phyloP scores from a whole-genome alignment of 2,113 vertebrate genomes.

The Scolopax mira region DNA sequence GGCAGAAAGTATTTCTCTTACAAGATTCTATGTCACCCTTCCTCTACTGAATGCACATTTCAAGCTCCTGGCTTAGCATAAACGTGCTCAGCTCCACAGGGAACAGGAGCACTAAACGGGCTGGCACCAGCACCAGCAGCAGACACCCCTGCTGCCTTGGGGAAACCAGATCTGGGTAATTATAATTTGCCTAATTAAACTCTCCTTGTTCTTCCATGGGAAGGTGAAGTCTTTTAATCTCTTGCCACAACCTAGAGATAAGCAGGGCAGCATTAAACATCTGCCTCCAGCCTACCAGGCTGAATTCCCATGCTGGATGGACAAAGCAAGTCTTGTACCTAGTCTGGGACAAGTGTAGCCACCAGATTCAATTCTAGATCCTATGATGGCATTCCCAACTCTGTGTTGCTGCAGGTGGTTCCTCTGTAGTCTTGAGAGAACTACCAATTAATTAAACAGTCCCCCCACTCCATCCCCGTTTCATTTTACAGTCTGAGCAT shows the following conservation, averaged over 20 bases:
- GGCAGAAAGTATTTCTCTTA: background rate
- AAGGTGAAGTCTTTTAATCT: background rate
- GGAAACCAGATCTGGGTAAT: background rate
- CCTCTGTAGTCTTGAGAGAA: background rate
- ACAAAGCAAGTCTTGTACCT: background rate
- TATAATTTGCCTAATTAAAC: background rate
- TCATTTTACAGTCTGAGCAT: background rate
- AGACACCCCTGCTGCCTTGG: background rate
- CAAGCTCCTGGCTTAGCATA: background rate
- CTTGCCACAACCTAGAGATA: background rate
- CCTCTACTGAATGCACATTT: background rate
- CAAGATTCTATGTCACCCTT: background rate
- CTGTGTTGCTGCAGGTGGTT: background rate
- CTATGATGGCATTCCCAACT: background rate
- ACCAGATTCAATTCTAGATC: background rate
- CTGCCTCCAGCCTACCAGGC: background rate
- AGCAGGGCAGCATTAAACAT: background rate
- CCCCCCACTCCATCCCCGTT: background rate
- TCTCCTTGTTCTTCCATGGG: background rate
- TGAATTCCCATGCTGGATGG: background rate
- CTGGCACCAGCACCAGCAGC: background rate
- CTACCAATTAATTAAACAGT: background rate
- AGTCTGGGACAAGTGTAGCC: background rate
- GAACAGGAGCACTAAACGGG: fast-evolving
- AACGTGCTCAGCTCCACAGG: background rate